Base-by-base conservation (phyloP, 1,140 invertebrate genomes). In the Gerris buenoi region DNA sequence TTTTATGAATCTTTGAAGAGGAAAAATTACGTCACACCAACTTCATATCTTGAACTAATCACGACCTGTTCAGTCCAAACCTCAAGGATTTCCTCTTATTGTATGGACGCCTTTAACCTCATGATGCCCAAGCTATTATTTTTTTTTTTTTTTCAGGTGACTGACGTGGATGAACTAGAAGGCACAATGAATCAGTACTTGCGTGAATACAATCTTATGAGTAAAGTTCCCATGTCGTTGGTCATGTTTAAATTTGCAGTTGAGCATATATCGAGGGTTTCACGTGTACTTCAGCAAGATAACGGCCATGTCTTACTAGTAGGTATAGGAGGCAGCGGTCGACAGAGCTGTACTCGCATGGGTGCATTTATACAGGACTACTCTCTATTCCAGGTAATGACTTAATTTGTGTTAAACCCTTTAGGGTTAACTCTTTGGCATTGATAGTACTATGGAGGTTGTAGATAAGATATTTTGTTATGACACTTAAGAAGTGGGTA, bases 171-270 rank as follows among this genome's bases (percentile, higher is more conserved):
- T 1, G 78, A 86, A 70, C 81, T 96, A 68, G 83, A 85, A 25
- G 80, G 86, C 69, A 86, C 89, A 70, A 94, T 97, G 87, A 85
- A 93, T 72, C 87, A 87, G 75, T 95, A 91, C 75, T 77, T 93
- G n/a, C 81, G 84, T 29, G 91, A 97, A 72, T 95, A 95, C 76
- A 97, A 97, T 75, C 77, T 85, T 56, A 80, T 87, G 22, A 86
- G 85, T 0, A 87, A 85, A 60, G 84, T 85, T 0, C 86, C 85
- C 0, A 88, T 94, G 88, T 82, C 87, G 68, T 77, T 97, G 61
- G 89, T 93, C 0, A 86, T 97, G 80, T 97, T 97, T 76, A 83
- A 89, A 68, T 96, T 91, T 79, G 91, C 91, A 1, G 88, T 97
- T 27, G 90, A 95, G 71, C 94, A 97, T 75, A 83, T 97, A n/a